Conservation (phyloP, 2,113 vertebrate species). For the Emydocephalus ijimae region DNA sequence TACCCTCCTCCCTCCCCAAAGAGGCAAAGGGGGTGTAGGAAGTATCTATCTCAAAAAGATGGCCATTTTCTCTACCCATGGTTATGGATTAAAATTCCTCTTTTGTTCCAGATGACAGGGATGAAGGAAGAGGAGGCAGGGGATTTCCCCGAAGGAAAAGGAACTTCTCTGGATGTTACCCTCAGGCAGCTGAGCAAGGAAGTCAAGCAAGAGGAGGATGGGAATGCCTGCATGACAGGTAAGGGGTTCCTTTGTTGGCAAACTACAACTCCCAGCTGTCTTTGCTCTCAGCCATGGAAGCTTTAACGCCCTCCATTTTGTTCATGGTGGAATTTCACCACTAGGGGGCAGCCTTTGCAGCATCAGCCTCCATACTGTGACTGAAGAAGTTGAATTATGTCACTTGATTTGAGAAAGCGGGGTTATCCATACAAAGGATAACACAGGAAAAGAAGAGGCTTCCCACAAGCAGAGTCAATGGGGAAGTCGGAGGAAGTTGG, state of each 20-base stretch:
- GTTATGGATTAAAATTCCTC: neutral
- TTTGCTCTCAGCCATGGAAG: neutral
- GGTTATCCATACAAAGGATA: too few species aligned
- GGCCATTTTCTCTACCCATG: neutral
- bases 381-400: too few species aligned
- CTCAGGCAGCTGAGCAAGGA: conserved; percentile 1
- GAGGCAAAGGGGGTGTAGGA: neutral
- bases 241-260: neutral
- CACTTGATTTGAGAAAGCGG: too few species aligned
- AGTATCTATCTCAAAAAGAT: neutral
- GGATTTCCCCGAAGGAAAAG: neutral
- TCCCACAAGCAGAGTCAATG: neutral
- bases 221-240: neutral
- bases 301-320: neutral
- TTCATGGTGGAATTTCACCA: neutral
- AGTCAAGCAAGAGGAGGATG: neutral
- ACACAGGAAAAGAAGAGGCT: neutral
- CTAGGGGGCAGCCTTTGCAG: neutral
- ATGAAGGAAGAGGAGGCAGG: neutral
- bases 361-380: neutral
- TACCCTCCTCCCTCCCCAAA: neutral
- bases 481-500: neutral
- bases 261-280: neutral
- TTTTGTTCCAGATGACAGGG: neutral
- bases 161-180: neutral